Evolutionary conservation across 2,113 vertebrate genomes (phyloP), one percentile per base, ranked within the genome.

Genomic region (Myiozetetes cayanensis): DNA sequence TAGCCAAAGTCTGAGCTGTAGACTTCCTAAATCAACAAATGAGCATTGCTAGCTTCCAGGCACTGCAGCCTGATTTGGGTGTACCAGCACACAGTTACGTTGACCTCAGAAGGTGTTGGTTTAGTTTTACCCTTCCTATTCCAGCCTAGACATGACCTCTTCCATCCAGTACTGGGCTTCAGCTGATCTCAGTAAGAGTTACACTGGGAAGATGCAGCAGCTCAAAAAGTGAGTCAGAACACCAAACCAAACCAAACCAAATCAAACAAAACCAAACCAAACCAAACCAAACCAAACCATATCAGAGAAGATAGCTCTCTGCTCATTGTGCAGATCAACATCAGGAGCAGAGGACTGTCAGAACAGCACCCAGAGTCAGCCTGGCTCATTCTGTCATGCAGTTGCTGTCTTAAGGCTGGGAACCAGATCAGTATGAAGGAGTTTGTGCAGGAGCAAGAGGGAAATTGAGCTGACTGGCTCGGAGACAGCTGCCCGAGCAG

Each of bases 321-420:
- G 24, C 14, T 43, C 14, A 4, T 15, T 85, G 46, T n/a, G 15
- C 44, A 59, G 16, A 24, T 50, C 18, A n/a, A 4, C 18, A 28
- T 11, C 10, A 44, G 68, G 37, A 66, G 33, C 52, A 39, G 46
- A 8, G 4, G 46, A 15, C 13, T 41, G 39, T 13, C 33, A 30
- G n/a, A 41, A 30, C 35, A 50, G 9, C 23, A 12, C 27, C 30
- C 8, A 14, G 27, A 6, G 14, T 70, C 55, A 37, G 44, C 27
- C 23, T 58, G 35, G 11, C 43, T 84, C 1, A 0, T 1, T 3
- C 8, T 10, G 15, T 4, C 21, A 10, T 50, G 27, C 3, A 22
- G 8, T 30, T 27, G 23, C 39, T 4, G 2, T 49, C 50, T 33
- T 30, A 55, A 39, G 58, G 17, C 58, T 92, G 52, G 41, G 76